These are phyloP conservation scores for Callocephalon fimbriatum DNA, from an alignment of 2,113 vertebrate genomes.

Conservation along the genomic window DNA sequence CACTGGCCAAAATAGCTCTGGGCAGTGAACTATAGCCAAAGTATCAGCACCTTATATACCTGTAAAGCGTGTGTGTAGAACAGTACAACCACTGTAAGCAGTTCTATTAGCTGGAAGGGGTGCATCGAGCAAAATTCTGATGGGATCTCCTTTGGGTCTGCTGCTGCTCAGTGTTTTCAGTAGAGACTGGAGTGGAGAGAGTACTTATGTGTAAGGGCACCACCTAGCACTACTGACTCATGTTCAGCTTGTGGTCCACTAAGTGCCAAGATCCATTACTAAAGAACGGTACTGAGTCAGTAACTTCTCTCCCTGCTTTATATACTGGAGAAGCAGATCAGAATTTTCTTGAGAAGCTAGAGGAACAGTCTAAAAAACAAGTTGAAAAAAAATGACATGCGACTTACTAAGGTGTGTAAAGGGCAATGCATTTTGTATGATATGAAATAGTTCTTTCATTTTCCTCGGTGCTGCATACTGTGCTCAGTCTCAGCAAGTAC, in stretches of 20 bases:
- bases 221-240: neutral
- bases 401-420: neutral
- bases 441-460: conserved; percentile 42
- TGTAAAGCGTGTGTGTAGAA: neutral
- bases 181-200: neutral
- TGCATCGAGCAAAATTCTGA: neutral
- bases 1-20: neutral
- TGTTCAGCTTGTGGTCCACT: neutral
- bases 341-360: neutral
- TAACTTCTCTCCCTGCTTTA: neutral
- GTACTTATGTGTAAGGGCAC: rapidly evolving
- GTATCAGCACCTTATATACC: neutral
- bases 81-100: neutral
- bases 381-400: neutral
- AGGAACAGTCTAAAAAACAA: neutral
- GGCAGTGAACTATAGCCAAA: neutral
- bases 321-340: neutral
- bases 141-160: neutral
- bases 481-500: conserved; percentile 38
- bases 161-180: neutral
- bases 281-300: neutral
- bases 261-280: neutral
- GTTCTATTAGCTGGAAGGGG: neutral
- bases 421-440: neutral
- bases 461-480: conserved; percentile 10